Evolutionary conservation across 2,797 vertebrate genomes (phyloP).

Genomic region (Botia almorhae): DNA sequence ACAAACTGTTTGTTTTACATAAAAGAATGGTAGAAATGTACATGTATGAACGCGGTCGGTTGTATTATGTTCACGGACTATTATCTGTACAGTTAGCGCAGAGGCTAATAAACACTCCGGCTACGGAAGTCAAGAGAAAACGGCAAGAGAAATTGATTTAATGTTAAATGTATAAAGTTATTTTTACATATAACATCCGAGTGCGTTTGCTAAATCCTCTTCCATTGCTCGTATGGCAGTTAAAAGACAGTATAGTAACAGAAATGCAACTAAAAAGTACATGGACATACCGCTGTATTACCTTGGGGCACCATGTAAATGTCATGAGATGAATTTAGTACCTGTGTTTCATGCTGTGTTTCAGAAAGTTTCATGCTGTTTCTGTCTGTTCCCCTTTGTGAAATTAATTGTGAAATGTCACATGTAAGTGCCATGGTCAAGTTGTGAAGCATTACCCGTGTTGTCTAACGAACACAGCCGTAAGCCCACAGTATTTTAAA

Average conservation of each 20-base stretch:
- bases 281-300: neutral
- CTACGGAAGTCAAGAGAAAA: constrained; percentile 38
- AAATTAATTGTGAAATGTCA: too few species aligned
- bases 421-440: too few species aligned
- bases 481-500: too few species aligned
- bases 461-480: too few species aligned
- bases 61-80: neutral
- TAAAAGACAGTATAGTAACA: neutral
- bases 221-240: neutral
- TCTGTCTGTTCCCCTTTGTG: too few species aligned
- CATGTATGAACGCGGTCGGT: neutral
- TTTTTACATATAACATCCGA: neutral
- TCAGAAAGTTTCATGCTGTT: neutral
- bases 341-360: neutral
- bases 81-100: neutral
- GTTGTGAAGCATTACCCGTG: too few species aligned
- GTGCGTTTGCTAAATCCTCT: neutral
- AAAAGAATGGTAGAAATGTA: neutral
- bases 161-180: too few species aligned
- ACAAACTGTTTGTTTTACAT: neutral
- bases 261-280: neutral
- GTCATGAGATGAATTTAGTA: neutral
- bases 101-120: constrained; percentile 17
- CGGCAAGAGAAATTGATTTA: neutral
- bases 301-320: neutral